Evolutionary conservation across 2,888 invertebrate species (phyloP).

Genomic region (Agrilus cyanescens): DNA sequence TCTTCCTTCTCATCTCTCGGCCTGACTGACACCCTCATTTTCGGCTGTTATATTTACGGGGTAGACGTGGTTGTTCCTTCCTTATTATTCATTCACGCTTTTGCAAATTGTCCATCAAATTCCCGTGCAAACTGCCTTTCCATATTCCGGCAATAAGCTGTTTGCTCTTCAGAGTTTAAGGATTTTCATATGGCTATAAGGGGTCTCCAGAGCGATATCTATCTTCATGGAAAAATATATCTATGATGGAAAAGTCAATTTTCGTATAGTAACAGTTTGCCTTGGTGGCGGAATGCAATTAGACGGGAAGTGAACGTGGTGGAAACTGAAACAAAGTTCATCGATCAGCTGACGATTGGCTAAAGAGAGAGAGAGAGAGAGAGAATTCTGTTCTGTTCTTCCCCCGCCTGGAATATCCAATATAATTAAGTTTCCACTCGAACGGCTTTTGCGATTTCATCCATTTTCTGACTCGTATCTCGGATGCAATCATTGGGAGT

Average conservation of each 20-base stretch:
- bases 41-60: conserved; percentile 18
- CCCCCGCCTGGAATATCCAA: conserved; percentile 31
- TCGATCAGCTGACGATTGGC: conserved; percentile 22
- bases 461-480: conserved; percentile 12
- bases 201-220: too few relatives aligned
- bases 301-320: too few relatives aligned
- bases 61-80: conserved; percentile 16
- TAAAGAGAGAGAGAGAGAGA: conserved; percentile 3
- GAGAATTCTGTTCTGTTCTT: conserved; percentile 31
- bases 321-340: conserved; percentile 10
- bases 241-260: too few relatives aligned
- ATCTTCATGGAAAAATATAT: too few relatives aligned
- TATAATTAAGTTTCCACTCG: conserved; percentile 34
- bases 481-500: too few relatives aligned
- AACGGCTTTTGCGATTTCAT: conserved; percentile 29
- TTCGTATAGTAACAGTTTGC: too few relatives aligned
- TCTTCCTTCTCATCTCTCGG: conserved; percentile 10
- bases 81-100: conserved; percentile 32
- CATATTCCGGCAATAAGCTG: too few relatives aligned
- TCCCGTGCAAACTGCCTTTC: conserved; percentile 10
- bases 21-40: conserved; percentile 23
- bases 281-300: too few relatives aligned
- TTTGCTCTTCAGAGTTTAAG: too few relatives aligned
- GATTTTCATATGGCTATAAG: too few relatives aligned
- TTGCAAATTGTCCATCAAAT: conserved; percentile 31